Evolutionary conservation across 2,888 invertebrate genomes (phyloP).

Genomic region (Tubulanus polymorphus): DNA sequence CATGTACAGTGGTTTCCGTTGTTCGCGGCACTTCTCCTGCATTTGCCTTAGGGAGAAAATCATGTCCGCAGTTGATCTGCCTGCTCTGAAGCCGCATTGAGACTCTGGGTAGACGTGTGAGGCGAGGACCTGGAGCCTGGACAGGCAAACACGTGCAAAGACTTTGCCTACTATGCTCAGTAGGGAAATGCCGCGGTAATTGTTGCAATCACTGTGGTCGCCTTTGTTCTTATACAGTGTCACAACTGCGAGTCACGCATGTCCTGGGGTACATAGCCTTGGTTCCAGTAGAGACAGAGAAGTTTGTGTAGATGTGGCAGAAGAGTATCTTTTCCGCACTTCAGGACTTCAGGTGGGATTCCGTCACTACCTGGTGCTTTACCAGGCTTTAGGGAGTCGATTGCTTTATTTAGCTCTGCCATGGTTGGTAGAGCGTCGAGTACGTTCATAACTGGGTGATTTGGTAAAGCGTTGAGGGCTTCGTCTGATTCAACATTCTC

Average conservation of each 20-base stretch:
- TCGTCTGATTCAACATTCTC: no score
- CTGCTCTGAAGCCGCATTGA: slow-evolving; percentile 1
- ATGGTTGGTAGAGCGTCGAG: slow-evolving; percentile 10
- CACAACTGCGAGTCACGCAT: background rate
- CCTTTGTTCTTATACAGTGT: slow-evolving; percentile 11
- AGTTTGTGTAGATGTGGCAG: background rate
- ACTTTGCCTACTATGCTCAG: background rate
- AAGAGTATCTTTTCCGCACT: background rate
- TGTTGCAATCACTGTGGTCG: slow-evolving; percentile 10
- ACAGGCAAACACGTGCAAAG: background rate
- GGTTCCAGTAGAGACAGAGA: background rate
- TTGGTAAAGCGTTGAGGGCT: slow-evolving; percentile 3
- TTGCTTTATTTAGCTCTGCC: slow-evolving; percentile 10
- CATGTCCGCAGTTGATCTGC: background rate
- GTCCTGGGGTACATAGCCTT: background rate
- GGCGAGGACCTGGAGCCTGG: background rate
- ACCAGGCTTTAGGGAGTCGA: slow-evolving; percentile 2
- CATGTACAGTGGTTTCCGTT: background rate
- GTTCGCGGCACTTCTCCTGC: background rate
- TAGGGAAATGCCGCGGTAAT: background rate
- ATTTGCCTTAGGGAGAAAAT: background rate
- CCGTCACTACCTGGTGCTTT: slow-evolving; percentile 11
- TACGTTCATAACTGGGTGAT: slow-evolving; percentile 6
- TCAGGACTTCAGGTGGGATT: background rate
- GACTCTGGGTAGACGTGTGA: background rate